Conservation (phyloP, 1,140 invertebrate genomes). For the Pararge aegeria region DNA sequence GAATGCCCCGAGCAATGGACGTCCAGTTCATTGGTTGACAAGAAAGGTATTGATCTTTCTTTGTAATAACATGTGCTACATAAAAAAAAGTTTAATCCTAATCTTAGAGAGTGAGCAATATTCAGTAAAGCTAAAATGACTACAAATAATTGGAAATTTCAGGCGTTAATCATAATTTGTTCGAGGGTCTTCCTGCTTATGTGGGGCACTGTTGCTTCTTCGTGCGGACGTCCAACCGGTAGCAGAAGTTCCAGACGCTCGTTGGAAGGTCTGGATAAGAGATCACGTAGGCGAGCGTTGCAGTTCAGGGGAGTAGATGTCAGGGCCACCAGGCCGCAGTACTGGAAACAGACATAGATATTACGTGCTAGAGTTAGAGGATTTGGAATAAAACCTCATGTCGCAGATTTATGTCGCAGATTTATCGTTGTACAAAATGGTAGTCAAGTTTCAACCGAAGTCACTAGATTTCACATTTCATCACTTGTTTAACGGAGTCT, state of each 20-base stretch:
- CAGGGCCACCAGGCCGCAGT: constrained; percentile 90
- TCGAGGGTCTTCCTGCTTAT: constrained; percentile 86
- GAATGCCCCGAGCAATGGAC: too few relatives aligned
- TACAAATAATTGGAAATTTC: constrained; percentile 12
- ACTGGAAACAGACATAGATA: constrained; percentile 74
- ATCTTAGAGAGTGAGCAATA: constrained; percentile 6
- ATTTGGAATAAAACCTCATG: too few relatives aligned
- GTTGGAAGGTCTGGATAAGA: constrained; percentile 87
- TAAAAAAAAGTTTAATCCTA: background rate
- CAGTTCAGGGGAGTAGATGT: constrained; percentile 95
- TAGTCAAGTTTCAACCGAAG: too few relatives aligned
- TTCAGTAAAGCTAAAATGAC: background rate
- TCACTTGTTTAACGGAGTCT: too few relatives aligned
- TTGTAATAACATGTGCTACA: too few relatives aligned
- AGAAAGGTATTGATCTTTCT: too few relatives aligned
- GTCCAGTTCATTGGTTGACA: too few relatives aligned
- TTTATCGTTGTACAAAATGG: too few relatives aligned
- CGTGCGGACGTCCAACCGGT: constrained; percentile 90
- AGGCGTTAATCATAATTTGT: constrained; percentile 83
- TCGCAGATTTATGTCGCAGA: too few relatives aligned
- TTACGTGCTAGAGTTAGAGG: too few relatives aligned
- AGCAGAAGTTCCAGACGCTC: constrained; percentile 91
- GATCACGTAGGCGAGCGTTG: constrained; percentile 85
- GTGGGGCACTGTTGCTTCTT: constrained; percentile 89
- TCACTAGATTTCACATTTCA: too few relatives aligned